Base-by-base conservation (phyloP, 2,113 vertebrate genomes). In the Apistogramma diplotaenia region DNA sequence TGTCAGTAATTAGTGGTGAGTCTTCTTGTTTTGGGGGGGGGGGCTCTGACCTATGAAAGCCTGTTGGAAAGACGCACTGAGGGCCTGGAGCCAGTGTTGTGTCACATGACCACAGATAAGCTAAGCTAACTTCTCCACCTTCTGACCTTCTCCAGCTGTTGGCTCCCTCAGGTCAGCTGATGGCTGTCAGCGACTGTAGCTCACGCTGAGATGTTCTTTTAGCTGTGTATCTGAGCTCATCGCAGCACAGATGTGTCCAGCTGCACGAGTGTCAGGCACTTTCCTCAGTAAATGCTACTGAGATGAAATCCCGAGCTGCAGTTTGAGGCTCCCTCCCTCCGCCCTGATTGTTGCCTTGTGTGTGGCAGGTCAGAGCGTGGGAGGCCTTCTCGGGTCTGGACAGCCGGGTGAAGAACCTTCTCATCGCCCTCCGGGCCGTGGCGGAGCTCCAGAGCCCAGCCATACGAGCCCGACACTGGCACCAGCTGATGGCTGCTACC, bases 391-490 rank as follows among this genome's bases (percentile, higher is more conserved):
- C 18, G 0, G 96, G 97, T 25, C 91, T 99, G 88, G 97, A 99
- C 85, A 95, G 89, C 76, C 93, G 86, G 1, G 95, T 99, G 3
- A 95, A 96, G 87, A 98, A 98, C 90, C 97, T 95, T 8, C 87
- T 99, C 81, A 94, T 81, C 0, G 97, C 98, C 16, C 92, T 99
- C 46, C 93, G 94, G 73, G 97, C 96, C 0, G 96, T 99, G 60
- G 96, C 96, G 0, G 97, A 99, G 56, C 95, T 99, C 23, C 98
- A 97, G 54, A 99, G 96, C 40, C 96, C 97, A 0, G 97, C 98
- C 78, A 96, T 99, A 70, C 95, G 97, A 55, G 93, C 95, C 3
- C 93, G 97, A 4, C 98, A 99, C 85, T 99, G 98, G 98, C 91
- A 93, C 4, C 97, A 99, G 86, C 93, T 99, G 75, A 97, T 98